Percentiles rank a stretch among this genome's conserved stretches.
Evolutionary conservation across 2,797 vertebrate species (phyloP).

Genomic region (Micropoecilia bifurca): DNA sequence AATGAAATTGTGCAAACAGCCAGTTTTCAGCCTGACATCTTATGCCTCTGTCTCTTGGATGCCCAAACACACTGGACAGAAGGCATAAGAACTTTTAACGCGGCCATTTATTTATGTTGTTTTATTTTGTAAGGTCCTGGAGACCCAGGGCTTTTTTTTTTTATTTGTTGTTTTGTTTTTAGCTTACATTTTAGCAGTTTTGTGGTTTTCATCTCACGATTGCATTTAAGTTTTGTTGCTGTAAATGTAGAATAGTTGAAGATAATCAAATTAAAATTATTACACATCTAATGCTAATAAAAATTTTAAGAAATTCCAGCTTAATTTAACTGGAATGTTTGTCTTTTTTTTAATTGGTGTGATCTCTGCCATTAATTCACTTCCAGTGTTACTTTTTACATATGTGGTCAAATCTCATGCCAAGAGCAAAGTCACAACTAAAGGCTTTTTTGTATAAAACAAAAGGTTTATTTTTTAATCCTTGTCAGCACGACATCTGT

Average conservation of each 20-base stretch:
- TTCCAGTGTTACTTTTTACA: not conserved
- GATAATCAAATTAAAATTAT: not conserved
- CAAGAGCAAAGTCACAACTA: not conserved
- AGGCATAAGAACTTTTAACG: constrained; percentile 6
- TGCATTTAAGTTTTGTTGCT: not conserved
- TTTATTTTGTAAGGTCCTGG: not conserved
- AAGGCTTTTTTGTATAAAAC: not conserved
- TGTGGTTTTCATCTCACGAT: not conserved
- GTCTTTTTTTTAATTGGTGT: not conserved
- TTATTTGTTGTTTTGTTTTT: not conserved
- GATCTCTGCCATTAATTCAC: not conserved
- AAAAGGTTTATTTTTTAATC: not conserved
- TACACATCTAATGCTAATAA: too few species aligned
- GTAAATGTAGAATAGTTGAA: not conserved
- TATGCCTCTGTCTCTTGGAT: constrained; percentile 29
- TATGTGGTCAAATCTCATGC: not conserved
- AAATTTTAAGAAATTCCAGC: not conserved
- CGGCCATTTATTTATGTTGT: constrained; percentile 3
- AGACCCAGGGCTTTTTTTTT: not conserved
- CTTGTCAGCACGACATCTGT: not conserved
- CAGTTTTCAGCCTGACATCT: constrained; percentile 40
- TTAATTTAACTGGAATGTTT: not conserved
- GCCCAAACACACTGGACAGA: constrained; percentile 31
- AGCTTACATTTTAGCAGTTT: not conserved
- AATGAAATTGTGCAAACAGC: constrained; percentile 63